phyloP scores from a whole-genome alignment of 2,113 vertebrate genomes.

The Irena cyanogastra region DNA sequence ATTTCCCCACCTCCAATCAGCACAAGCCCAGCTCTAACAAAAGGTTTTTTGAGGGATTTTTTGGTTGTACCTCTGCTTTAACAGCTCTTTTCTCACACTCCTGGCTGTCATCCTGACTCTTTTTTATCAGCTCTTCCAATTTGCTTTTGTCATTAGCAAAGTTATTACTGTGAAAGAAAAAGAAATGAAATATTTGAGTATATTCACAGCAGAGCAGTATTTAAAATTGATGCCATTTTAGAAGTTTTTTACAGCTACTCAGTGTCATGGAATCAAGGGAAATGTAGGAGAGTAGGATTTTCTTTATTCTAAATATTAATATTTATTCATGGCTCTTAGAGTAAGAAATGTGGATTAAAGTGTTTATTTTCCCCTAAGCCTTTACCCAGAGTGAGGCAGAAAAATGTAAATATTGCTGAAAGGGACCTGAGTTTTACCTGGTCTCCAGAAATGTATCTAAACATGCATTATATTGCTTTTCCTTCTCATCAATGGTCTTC shows the following conservation, averaged over 20 bases:
- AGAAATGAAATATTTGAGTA: background rate
- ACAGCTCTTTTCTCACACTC: conserved; percentile 72
- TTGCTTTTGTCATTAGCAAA: conserved; percentile 78
- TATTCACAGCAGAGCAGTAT: background rate
- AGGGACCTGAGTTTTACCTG: conserved; percentile 67
- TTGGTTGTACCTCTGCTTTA: conserved; percentile 76
- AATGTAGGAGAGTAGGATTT: background rate
- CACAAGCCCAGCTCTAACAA: background rate
- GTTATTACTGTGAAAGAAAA: conserved; percentile 73
- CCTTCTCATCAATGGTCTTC: conserved; percentile 68
- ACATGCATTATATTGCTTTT: conserved; percentile 57
- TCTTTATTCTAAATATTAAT: background rate
- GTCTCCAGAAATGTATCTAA: conserved; percentile 69
- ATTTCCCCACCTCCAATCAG: background rate
- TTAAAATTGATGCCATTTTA: background rate
- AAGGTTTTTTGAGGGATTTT: background rate
- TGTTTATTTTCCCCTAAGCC: background rate
- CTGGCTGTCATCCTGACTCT: conserved; percentile 45
- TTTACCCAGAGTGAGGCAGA: background rate
- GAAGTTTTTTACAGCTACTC: background rate
- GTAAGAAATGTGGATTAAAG: background rate
- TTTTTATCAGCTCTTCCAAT: conserved; percentile 79
- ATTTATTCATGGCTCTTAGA: background rate
- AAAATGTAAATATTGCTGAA: background rate
- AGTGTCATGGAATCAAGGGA: background rate